Conservation (phyloP, 2,113 vertebrate genomes). For the Chaetops frenatus region DNA sequence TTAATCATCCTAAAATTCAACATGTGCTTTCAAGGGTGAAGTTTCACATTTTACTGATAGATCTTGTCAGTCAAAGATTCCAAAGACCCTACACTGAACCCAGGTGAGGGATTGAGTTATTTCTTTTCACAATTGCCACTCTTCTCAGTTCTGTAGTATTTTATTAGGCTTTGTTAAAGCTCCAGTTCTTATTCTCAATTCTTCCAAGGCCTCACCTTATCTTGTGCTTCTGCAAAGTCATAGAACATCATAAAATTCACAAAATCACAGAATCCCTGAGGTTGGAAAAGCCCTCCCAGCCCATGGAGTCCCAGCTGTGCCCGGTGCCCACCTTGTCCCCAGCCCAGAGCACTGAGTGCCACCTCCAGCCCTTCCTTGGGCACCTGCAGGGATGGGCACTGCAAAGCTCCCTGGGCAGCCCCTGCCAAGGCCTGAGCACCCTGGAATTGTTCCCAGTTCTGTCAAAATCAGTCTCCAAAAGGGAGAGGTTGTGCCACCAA, state of each 20-base stretch:
- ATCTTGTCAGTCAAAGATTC: neutral
- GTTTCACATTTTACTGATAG: neutral
- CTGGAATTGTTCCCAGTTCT: neutral
- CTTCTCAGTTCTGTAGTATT: neutral
- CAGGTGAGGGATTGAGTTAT: neutral
- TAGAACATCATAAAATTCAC: neutral
- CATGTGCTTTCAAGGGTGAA: neutral
- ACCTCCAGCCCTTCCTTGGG: accelerated
- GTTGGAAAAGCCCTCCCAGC: neutral
- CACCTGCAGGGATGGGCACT: neutral
- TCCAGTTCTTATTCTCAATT: neutral
- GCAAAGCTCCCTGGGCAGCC: neutral
- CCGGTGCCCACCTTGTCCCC: accelerated
- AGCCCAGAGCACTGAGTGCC: neutral
- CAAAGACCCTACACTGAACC: neutral
- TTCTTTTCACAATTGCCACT: neutral
- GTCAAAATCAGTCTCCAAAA: neutral
- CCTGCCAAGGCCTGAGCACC: accelerated
- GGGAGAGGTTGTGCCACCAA: neutral
- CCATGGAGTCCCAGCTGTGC: accelerated
- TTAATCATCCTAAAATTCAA: neutral
- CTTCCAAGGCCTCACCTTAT: neutral
- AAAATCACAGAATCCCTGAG: neutral
- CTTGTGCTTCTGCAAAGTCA: neutral
- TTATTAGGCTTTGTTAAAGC: neutral